These are phyloP conservation scores for Vanacampus margaritifer DNA, from an alignment of 2,113 vertebrate species.

Conservation along the genomic window DNA sequence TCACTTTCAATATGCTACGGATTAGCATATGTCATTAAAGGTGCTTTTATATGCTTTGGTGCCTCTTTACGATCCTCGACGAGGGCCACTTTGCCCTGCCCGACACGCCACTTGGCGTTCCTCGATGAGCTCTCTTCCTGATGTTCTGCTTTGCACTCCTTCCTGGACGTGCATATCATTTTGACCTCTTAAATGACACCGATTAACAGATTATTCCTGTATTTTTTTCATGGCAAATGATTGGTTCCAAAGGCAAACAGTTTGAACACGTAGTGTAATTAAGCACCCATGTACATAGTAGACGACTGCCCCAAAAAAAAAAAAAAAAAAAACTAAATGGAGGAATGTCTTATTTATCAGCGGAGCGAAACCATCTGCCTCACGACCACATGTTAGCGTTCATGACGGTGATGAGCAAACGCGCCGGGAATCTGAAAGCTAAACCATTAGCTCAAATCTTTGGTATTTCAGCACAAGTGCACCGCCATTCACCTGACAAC, in stretches of 20 bases:
- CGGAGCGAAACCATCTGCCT: slow-evolving; percentile 1
- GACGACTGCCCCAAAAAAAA: background rate
- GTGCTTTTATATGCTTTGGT: background rate
- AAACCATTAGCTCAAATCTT: background rate
- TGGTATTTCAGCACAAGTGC: background rate
- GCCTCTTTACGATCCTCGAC: background rate
- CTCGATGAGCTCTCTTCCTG: background rate
- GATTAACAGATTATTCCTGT: too few species aligned
- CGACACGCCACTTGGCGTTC: background rate
- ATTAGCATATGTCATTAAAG: background rate
- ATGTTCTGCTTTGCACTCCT: background rate
- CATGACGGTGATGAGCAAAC: background rate
- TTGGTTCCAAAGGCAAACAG: background rate
- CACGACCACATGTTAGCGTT: background rate
- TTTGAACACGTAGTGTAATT: background rate
- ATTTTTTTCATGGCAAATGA: too few species aligned
- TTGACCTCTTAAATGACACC: too few species aligned
- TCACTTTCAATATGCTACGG: background rate
- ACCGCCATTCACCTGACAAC: background rate
- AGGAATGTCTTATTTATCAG: background rate
- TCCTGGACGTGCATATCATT: background rate
- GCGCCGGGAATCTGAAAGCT: background rate
- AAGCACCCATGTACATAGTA: background rate
- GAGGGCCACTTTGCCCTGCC: too few species aligned
- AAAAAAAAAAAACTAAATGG: background rate